phyloP scores from a whole-genome alignment of 2,888 invertebrate genomes.

The Panzeria rudis region DNA sequence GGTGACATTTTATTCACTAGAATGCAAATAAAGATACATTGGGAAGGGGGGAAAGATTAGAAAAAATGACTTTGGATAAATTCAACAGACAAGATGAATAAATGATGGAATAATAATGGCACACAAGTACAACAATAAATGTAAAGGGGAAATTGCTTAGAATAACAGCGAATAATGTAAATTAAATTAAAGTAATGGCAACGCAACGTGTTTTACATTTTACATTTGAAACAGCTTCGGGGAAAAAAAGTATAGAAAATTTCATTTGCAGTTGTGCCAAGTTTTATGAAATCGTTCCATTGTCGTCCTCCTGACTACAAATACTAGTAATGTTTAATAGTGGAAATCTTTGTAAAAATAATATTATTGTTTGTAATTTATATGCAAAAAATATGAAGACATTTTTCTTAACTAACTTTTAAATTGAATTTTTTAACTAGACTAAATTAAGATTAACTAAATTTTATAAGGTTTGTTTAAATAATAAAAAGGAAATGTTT shows the following conservation, averaged over 20 bases:
- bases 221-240: background rate
- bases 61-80: constrained; percentile 15
- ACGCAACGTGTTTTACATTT: background rate
- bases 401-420: background rate
- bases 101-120: constrained; percentile 32
- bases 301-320: constrained; percentile 34
- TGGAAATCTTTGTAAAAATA: constrained; percentile 5
- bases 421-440: constrained; percentile 18
- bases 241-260: background rate
- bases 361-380: constrained; percentile 54
- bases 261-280: background rate
- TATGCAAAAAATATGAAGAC: constrained; percentile 25
- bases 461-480: background rate
- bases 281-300: constrained; percentile 31
- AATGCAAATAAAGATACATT: too few species aligned
- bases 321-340: background rate
- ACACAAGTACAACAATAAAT: constrained; percentile 19
- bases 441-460: constrained; percentile 17
- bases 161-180: constrained; percentile 60
- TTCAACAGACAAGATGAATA: background rate
- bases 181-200: constrained; percentile 62
- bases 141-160: constrained; percentile 35
- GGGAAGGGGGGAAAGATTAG: constrained; percentile 1
- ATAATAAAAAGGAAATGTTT: background rate
- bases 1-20: constrained; percentile 90